A percentile compares a stretch with the other conserved stretches of the same genome.
These are phyloP conservation scores for Hipposideros larvatus DNA, from an alignment of 2,797 vertebrate genomes.

Conservation along the genomic window DNA sequence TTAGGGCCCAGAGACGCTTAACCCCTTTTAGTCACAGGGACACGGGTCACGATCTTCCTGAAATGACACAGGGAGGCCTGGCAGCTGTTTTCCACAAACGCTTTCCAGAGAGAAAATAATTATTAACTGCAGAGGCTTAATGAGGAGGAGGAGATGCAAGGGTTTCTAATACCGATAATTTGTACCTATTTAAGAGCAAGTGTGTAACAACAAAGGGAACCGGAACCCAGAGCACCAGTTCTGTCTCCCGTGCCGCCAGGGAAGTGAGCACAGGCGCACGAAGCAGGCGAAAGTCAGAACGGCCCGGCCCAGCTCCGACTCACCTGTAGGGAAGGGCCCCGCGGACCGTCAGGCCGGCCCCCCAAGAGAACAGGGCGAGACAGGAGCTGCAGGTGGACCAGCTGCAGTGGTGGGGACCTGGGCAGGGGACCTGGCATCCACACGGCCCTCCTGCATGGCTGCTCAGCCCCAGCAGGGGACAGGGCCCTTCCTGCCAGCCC, in stretches of 20 bases:
- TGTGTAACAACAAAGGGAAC: neutral
- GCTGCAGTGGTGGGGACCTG: rapidly evolving
- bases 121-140: neutral
- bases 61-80: rapidly evolving
- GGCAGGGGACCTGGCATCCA: rapidly evolving
- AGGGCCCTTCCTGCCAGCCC: rapidly evolving
- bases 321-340: too few species aligned
- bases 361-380: neutral
- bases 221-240: rapidly evolving
- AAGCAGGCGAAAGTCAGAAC: neutral
- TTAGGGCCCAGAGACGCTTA: neutral
- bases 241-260: neutral
- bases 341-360: neutral
- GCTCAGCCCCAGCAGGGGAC: neutral
- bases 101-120: neutral
- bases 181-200: neutral
- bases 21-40: rapidly evolving
- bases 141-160: too few species aligned
- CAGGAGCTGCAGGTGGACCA: rapidly evolving
- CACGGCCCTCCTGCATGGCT: rapidly evolving
- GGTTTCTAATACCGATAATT: neutral
- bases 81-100: neutral
- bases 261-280: neutral
- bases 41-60: rapidly evolving
- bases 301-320: neutral